A percentile compares a stretch with the other conserved stretches of the same genome.
Conservation (phyloP, 2,113 vertebrate species). For the Oryzias woworae region DNA sequence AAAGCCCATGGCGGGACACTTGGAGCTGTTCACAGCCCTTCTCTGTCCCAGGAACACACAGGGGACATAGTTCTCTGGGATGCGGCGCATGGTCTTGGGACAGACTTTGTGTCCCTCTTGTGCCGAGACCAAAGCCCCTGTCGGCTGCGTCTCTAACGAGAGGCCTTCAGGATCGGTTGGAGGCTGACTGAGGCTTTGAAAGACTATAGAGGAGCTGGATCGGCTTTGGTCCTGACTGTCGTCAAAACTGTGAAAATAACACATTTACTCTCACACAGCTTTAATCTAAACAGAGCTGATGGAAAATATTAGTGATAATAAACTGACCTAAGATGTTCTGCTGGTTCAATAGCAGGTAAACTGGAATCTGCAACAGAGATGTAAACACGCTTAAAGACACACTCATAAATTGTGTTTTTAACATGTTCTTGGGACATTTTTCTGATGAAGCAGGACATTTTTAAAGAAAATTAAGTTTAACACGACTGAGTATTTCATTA, state of each 20-base stretch:
- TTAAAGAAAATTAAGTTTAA: too few species aligned
- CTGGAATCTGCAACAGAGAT: conserved; percentile 49
- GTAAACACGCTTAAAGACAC: too few species aligned
- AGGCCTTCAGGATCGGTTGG: conserved; percentile 9
- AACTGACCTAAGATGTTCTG: conserved; percentile 26
- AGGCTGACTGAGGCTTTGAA: conserved; percentile 77
- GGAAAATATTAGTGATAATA: neutral
- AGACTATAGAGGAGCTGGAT: conserved; percentile 84
- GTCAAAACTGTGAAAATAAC: conserved; percentile 43
- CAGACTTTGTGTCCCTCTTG: conserved; percentile 55
- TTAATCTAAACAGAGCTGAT: too few species aligned
- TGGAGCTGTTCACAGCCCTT: conserved; percentile 5
- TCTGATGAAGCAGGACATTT: too few species aligned
- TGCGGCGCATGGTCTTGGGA: conserved; percentile 49
- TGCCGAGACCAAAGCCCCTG: conserved; percentile 25
- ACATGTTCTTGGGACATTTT: too few species aligned
- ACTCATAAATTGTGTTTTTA: too few species aligned
- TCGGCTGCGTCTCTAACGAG: conserved; percentile 3
- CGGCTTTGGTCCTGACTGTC: conserved; percentile 65
- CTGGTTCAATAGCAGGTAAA: conserved; percentile 63
- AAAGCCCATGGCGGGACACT: conserved; percentile 64
- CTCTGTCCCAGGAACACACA: conserved; percentile 75
- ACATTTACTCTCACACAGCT: too few species aligned
- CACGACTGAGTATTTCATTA: too few species aligned
- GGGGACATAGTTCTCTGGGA: conserved; percentile 73